Percentiles rank a stretch among this genome's conserved stretches.
Evolutionary conservation across 2,888 invertebrate species (phyloP).

Genomic region (Ichneumon xanthorius): DNA sequence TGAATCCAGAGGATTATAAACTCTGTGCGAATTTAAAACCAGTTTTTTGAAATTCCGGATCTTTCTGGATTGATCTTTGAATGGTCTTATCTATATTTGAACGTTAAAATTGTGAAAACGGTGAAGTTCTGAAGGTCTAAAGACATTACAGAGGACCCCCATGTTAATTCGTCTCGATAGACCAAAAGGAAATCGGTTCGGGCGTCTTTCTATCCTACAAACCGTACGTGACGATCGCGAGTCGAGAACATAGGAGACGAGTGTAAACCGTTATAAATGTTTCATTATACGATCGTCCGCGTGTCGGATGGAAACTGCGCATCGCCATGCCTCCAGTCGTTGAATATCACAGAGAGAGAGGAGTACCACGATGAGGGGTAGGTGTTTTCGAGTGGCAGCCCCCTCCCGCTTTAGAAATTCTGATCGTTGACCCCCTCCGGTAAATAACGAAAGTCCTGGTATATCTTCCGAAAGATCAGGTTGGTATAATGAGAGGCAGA

Average conservation of each 20-base stretch:
- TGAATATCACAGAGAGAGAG: conserved; percentile 58
- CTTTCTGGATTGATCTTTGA: background rate
- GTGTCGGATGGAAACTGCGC: conserved; percentile 28
- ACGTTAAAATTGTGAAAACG: background rate
- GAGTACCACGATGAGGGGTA: conserved; percentile 77
- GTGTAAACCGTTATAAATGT: conserved; percentile 48
- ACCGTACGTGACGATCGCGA: conserved; percentile 26
- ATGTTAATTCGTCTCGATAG: conserved; percentile 43
- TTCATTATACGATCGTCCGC: conserved; percentile 36
- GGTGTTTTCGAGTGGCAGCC: conserved; percentile 67
- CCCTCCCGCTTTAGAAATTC: conserved; percentile 70
- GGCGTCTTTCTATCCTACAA: conserved; percentile 33
- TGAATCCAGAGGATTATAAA: background rate
- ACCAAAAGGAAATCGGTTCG: conserved; percentile 29
- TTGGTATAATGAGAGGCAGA: conserved; percentile 84
- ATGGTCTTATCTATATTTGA: background rate
- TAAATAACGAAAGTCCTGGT: conserved; percentile 83
- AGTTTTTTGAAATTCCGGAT: background rate
- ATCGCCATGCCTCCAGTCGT: conserved; percentile 37
- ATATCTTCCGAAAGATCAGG: conserved; percentile 84
- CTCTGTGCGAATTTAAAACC: background rate
- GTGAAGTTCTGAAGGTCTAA: background rate
- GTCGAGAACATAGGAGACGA: conserved; percentile 40
- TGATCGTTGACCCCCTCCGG: conserved; percentile 81
- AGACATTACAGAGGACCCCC: conserved; percentile 56